These are phyloP conservation scores for Drosophila ochracea DNA, from an alignment of 2,888 invertebrate genomes.

Conservation along the genomic window DNA sequence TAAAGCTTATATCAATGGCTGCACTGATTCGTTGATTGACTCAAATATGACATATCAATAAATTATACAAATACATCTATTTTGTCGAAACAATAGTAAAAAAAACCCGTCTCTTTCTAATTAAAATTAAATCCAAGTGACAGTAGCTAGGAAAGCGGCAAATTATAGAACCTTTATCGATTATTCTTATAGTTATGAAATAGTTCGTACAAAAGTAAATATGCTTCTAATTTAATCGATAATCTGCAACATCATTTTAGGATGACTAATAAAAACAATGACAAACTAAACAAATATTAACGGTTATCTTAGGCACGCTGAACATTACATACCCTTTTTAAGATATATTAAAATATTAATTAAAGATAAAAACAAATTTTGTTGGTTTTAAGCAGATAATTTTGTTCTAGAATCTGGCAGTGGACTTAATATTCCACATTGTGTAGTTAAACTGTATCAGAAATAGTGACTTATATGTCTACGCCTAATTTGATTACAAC, in stretches of 20 bases:
- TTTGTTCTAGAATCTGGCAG: too few relatives aligned
- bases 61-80: constrained; percentile 39
- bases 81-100: constrained; percentile 33
- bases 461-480: too few relatives aligned
- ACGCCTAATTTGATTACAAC: neutral
- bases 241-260: neutral
- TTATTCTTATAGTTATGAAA: neutral
- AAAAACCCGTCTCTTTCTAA: constrained; percentile 1
- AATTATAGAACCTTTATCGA: neutral
- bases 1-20: constrained; percentile 95
- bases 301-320: too few relatives aligned
- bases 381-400: too few relatives aligned
- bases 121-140: neutral
- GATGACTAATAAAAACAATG: too few relatives aligned
- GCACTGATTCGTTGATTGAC: constrained; percentile 82
- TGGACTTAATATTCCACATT: too few relatives aligned
- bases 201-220: neutral
- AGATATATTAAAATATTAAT: too few relatives aligned
- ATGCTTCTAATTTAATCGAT: neutral
- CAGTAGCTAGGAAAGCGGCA: too few relatives aligned
- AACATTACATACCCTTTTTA: too few relatives aligned
- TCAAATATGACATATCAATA: constrained; percentile 75
- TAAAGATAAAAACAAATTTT: too few relatives aligned
- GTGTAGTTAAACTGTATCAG: too few relatives aligned
- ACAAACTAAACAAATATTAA: too few relatives aligned